Evolutionary conservation across 2,888 invertebrate genomes (phyloP), one percentile per base, ranked within the genome.

Genomic region (Stramonita haemastoma): DNA sequence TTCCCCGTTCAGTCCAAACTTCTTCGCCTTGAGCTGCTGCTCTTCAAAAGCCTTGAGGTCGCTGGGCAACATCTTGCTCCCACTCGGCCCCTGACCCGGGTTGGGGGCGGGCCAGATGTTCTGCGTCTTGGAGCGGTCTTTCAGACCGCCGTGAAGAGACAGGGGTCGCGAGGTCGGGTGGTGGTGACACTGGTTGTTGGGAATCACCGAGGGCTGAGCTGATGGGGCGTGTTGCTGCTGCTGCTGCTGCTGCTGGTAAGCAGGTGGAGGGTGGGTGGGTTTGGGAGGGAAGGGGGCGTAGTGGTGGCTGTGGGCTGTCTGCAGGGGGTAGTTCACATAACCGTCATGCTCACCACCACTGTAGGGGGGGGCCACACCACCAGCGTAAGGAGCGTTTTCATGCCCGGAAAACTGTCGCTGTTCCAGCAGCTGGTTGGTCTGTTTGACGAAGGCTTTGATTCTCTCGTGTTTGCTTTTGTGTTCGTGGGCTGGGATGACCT

Each of bases 1-100:
- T 85, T 94, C 94, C 60, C 93, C 94, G 89, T 93, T 93, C 85
- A 93, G 92, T 32, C 93, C 93, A 87, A 94, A 93, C 87, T 94
- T 92, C 87, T 93, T 92, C 15, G 92, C 89, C 19, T 90, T 91
- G 1, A 92, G 89, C 77, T 93, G 92, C 89, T 93, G 92, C 26
- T 93, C 90, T 34, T 93, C 91, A 86, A 90, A 92, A 11, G 92
- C 85, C 57, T 92, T 92, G 66, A 90, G 87, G 32, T 90, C 90
- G 34, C 87, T 84, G 19, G 90, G 77, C 19, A 83, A 56, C 29
- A 32, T 46, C 36, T 60, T 73, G n/a, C 46, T 56, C 26, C 32
- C 79, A 6, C 15, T 77, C 66, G 5, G 87, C 0, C 60, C 36
- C 29, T 81, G 79, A 26, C 73, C 87, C 22, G 46, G 22, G 8